Evolutionary conservation across 1,140 invertebrate genomes (phyloP), one percentile per base, ranked within the genome.

Genomic region (Ptiloglossa arizonensis): DNA sequence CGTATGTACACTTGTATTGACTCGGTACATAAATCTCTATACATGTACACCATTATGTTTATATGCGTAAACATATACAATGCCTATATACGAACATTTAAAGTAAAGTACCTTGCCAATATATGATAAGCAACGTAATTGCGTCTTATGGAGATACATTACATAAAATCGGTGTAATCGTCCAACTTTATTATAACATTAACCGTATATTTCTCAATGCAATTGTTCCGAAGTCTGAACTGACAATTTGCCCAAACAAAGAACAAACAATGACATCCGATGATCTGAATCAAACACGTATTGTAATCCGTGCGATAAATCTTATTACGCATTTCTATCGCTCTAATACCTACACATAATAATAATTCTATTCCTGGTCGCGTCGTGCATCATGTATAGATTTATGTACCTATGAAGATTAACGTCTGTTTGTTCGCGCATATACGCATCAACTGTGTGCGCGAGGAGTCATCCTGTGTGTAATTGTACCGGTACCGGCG

Each of bases 341-440:
- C n/a, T 15, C 32, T 6, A 44, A 13, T 52, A 9, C 35, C n/a
- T 19, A 56, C 56, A 38, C 48, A 60, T 63, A 72, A 80, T 71
- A 50, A 69, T 78, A 70, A 77, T 82, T 85, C 62, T 79, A 85
- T 73, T 82, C 79, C 67, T 52, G 54, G 22, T 24, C 52, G 15
- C 35, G 44, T 52, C 62, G 48, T 79, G 44, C 44, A 63, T 82
- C 79, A 81, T 79, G 50, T 64, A 32, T 71, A 72, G 63, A 78
- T 86, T 82, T 82, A n/a, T n/a, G n/a, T n/a, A 84, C 74, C 29
- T 60, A 50, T 5, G 50, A 69, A 75, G 77, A 82, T 86, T 85
- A 85, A 86, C 76, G 67, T 32, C 15, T 57, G 56, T 71, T 80
- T 76, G 38, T 17, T 6, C 50, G 46, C 38, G 35, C 38, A 32